Percentiles rank a stretch among this genome's conserved stretches.
phyloP scores from a whole-genome alignment of 2,113 vertebrate genomes.

The Muntiacus muntjak region DNA sequence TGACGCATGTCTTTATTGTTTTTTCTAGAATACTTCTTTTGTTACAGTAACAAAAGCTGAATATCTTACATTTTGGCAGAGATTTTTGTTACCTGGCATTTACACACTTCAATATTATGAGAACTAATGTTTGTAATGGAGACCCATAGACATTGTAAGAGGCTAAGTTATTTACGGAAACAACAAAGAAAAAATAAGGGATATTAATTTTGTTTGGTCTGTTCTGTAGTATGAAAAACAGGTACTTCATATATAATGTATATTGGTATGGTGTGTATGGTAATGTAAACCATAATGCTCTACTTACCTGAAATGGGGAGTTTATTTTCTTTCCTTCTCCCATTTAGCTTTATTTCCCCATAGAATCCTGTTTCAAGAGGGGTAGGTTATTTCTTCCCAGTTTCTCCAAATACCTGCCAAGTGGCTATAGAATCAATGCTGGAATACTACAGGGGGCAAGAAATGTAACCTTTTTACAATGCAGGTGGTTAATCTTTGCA shows the following conservation, averaged over 20 bases:
- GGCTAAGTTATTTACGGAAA: background rate
- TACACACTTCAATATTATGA: background rate
- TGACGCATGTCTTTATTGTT: background rate
- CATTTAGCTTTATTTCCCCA: background rate
- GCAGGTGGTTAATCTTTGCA: background rate
- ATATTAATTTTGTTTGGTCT: background rate
- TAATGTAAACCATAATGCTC: background rate
- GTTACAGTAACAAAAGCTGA: background rate
- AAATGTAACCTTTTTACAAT: background rate
- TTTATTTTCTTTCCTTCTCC: background rate
- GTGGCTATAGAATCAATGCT: background rate
- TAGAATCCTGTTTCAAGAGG: background rate
- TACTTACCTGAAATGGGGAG: background rate
- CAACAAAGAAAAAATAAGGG: background rate
- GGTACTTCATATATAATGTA: background rate
- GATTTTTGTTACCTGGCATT: slow-evolving; percentile 1
- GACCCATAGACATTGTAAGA: background rate
- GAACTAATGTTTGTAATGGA: background rate
- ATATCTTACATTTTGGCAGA: background rate
- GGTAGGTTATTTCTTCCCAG: background rate
- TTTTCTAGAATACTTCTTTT: background rate
- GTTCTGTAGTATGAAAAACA: background rate
- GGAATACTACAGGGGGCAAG: background rate
- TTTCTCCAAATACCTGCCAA: background rate
- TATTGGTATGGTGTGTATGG: background rate